A percentile compares a stretch with the other conserved stretches of the same genome.
Conservation (phyloP, 2,113 vertebrate species). For the Ranitomeya imitator region DNA sequence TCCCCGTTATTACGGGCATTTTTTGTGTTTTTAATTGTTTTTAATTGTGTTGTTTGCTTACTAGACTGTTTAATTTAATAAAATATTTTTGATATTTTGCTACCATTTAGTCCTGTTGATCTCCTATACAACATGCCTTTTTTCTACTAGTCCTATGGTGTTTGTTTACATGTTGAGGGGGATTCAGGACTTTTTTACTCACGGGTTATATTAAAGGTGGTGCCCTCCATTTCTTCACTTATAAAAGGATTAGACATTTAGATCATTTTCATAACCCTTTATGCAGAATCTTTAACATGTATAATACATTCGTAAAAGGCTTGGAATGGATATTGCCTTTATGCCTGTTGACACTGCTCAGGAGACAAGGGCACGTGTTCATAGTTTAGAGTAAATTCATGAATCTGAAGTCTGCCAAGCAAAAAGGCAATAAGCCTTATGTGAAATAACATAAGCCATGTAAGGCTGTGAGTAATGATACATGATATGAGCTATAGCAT, state of each 20-base stretch:
- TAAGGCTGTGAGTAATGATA: slow-evolving; percentile 57
- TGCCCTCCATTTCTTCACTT: no score
- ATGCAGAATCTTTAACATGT: background rate
- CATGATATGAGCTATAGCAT: slow-evolving; percentile 48
- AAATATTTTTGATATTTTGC: no score
- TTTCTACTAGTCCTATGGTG: no score
- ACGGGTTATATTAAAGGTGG: no score
- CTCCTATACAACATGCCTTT: no score
- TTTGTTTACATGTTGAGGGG: no score
- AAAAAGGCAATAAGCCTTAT: slow-evolving; percentile 53
- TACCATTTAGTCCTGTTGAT: no score
- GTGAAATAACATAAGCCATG: slow-evolving; percentile 54
- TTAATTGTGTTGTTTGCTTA: no score
- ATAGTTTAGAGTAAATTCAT: slow-evolving; percentile 22
- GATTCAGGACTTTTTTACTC: no score
- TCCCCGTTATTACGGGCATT: no score
- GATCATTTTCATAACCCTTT: slow-evolving; percentile 6
- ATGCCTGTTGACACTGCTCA: slow-evolving; percentile 5
- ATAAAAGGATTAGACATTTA: slow-evolving; percentile 10
- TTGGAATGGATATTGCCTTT: slow-evolving; percentile 2
- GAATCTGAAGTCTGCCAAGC: slow-evolving; percentile 47
- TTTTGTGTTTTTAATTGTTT: no score
- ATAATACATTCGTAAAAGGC: slow-evolving; percentile 16
- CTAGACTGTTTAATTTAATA: no score
- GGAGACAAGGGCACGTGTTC: slow-evolving; percentile 30